Evolutionary conservation across 2,888 invertebrate genomes (phyloP).

Genomic region (Drosophila emarginata): DNA sequence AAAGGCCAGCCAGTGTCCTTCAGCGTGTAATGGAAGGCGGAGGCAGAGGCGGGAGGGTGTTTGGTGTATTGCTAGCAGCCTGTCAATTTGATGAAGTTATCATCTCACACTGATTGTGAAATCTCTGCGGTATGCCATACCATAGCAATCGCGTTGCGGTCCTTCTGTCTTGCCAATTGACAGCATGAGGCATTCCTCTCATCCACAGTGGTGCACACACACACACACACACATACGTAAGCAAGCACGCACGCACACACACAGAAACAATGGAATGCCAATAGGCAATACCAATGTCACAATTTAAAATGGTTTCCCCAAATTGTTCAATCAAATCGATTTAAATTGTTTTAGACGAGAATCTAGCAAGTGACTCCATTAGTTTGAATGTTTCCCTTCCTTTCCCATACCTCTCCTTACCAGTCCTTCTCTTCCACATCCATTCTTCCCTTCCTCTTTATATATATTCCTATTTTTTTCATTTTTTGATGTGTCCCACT

Average conservation of each 20-base stretch:
- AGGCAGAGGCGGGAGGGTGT: too few relatives aligned
- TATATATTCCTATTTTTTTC: too few relatives aligned
- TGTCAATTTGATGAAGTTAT: slow-evolving; percentile 55
- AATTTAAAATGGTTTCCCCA: not conserved
- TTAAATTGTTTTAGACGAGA: not conserved
- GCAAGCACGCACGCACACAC: too few relatives aligned
- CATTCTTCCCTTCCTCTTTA: not conserved
- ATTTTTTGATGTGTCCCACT: slow-evolving; percentile 6
- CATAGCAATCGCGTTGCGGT: slow-evolving; percentile 24
- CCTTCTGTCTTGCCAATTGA: slow-evolving; percentile 15
- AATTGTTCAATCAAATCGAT: not conserved
- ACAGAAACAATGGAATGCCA: not conserved
- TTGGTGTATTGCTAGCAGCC: too few relatives aligned
- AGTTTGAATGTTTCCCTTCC: not conserved
- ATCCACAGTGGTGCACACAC: slow-evolving; percentile 18
- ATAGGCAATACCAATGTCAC: not conserved
- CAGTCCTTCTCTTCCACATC: too few relatives aligned
- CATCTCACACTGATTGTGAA: slow-evolving; percentile 1
- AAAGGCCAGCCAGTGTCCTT: not conserved
- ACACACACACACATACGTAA: too few relatives aligned
- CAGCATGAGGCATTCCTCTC: slow-evolving; percentile 14
- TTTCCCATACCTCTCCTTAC: not conserved
- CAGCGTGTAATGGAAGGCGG: too few relatives aligned
- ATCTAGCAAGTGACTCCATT: not conserved
- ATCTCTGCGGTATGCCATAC: slow-evolving; percentile 22